Conservation (phyloP, 2,113 vertebrate species). For the Halichoerus grypus region DNA sequence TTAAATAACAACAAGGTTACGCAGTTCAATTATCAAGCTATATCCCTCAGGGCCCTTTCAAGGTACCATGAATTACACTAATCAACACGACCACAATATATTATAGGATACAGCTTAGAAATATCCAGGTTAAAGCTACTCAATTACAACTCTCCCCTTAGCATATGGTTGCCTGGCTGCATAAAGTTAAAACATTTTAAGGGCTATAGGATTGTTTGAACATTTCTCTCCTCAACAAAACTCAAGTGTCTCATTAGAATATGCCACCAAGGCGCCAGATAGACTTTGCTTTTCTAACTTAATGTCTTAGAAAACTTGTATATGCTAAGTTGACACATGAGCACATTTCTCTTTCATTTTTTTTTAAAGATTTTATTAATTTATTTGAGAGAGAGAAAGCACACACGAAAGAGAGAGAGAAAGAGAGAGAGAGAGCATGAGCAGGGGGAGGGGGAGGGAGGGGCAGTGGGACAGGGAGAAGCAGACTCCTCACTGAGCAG, state of each 20-base stretch:
- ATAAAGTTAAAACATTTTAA: constrained; percentile 32
- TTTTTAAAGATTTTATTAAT: not conserved
- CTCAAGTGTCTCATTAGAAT: constrained; percentile 2
- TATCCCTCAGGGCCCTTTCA: not conserved
- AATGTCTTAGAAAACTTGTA: constrained; percentile 48
- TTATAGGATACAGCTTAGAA: constrained; percentile 4
- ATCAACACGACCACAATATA: not conserved
- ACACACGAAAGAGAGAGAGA: not conserved
- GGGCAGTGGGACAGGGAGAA: not conserved
- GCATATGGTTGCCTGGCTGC: not conserved
- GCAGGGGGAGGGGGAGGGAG: too few species aligned
- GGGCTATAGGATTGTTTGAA: not conserved
- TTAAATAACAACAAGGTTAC: constrained; percentile 16
- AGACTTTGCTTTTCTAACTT: constrained; percentile 45
- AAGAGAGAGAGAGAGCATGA: not conserved
- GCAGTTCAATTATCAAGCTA: not conserved
- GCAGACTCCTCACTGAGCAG: not conserved
- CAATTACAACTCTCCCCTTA: constrained; percentile 7
- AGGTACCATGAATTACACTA: not conserved
- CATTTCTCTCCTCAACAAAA: constrained; percentile 1
- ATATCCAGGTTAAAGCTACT: constrained; percentile 32
- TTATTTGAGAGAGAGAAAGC: not conserved
- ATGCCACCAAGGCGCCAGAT: constrained; percentile 5
- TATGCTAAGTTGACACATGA: not conserved
- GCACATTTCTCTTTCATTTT: not conserved